Evolutionary conservation across 2,113 vertebrate species (phyloP), one percentile per base, ranked within the genome.

Genomic region (Menura novaehollandiae): DNA sequence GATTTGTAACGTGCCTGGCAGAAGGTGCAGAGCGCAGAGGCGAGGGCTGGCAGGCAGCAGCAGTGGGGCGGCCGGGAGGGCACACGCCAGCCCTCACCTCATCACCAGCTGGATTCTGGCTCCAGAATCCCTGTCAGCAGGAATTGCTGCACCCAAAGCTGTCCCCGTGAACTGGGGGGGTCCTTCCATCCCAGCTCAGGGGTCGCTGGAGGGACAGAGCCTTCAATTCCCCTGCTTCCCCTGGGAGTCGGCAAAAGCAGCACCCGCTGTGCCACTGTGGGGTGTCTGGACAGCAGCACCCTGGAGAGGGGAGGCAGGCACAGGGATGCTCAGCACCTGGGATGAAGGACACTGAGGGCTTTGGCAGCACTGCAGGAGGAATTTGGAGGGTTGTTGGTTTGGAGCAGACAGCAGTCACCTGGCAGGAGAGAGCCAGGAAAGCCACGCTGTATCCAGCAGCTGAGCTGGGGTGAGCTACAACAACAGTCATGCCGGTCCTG

Each of bases 191-290:
- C 66, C 72, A 68, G 67, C 58, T 46, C 9, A 0, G 78, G 47
- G 15, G 18, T 21, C 0, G 0, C 24, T 80, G 62, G 28, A 43
- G 41, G 44, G 30, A 56, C 55, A 33, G 55, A 92, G 37, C 23
- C 41, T 52, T 49, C 8, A 51, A 35, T 27, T 3, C 4, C 23
- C 15, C 5, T 35, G 12, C 3, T 60, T 76, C 5, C n/a, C 47
- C 55, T 11, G 32, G 32, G 22, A 27, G 32, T 13, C 13, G 27
- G 78, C n/a, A 35, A 47, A 55, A 37, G 55, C 63, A 68, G 52
- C 17, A 13, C 6, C 17, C 8, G 1, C 28, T 3, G 10, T 10
- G 30, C 7, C 15, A 22, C 17, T 2, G 0, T 0, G 1, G 58
- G 41, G 14, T 41, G 56, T 3, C 41, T 0, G 2, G 33, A 19